Evolutionary conservation across 2,113 vertebrate genomes (phyloP).

Genomic region (Etheostoma spectabile): DNA sequence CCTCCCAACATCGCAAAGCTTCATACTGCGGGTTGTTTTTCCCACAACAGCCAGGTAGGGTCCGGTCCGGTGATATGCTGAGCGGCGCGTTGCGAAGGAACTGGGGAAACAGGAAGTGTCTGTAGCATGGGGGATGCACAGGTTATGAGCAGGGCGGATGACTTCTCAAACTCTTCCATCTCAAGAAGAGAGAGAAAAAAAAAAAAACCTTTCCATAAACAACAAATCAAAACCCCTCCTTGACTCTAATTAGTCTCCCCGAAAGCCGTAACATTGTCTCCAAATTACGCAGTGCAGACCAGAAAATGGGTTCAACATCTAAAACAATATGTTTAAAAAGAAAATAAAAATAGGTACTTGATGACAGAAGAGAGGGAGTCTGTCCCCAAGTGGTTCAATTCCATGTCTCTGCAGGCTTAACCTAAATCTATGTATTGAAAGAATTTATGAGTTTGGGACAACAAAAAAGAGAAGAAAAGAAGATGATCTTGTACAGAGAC

Average conservation of each 20-base stretch:
- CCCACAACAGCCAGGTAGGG: slow-evolving; percentile 26
- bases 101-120: background rate
- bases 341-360: slow-evolving; percentile 84
- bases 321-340: slow-evolving; percentile 77
- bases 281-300: slow-evolving; percentile 74
- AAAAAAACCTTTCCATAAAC: slow-evolving; percentile 49
- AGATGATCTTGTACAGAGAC: slow-evolving; percentile 80
- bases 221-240: slow-evolving; percentile 65
- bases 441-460: slow-evolving; percentile 77
- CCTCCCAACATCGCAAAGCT: slow-evolving; percentile 21
- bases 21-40: background rate
- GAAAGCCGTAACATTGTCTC: slow-evolving; percentile 89
- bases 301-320: slow-evolving; percentile 85
- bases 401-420: slow-evolving; percentile 81
- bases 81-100: slow-evolving; percentile 28
- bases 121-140: slow-evolving; percentile 3
- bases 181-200: slow-evolving; percentile 17
- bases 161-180: slow-evolving; percentile 24
- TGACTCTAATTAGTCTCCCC: slow-evolving; percentile 88
- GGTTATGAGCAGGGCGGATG: slow-evolving; percentile 25
- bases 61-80: slow-evolving; percentile 26
- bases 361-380: slow-evolving; percentile 86
- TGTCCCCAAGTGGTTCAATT: slow-evolving; percentile 87
- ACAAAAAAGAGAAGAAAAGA: slow-evolving; percentile 68
- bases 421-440: slow-evolving; percentile 77